Evolutionary conservation across 2,797 vertebrate genomes (phyloP).

Genomic region (Sternarchorhynchus goeldii): DNA sequence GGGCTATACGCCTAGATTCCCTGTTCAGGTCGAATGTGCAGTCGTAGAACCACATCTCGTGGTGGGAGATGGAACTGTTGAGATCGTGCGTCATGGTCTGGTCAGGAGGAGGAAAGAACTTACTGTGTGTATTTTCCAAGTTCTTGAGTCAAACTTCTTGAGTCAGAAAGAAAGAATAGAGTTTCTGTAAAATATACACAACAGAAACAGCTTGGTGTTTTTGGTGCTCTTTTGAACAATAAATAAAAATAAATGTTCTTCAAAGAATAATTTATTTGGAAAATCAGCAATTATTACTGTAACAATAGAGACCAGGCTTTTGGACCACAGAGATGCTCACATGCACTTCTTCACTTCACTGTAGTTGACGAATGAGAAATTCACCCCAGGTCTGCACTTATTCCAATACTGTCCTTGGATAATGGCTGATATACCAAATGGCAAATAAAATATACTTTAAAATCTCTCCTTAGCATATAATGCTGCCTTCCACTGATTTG

Average conservation of each 20-base stretch:
- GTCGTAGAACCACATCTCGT: constrained; percentile 69
- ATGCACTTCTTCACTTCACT: background rate
- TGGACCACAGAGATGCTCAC: background rate
- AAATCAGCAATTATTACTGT: no score
- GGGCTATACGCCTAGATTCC: constrained; percentile 75
- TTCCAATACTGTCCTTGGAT: background rate
- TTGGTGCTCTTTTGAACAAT: no score
- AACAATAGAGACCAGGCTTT: no score
- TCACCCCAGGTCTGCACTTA: background rate
- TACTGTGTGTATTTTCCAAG: constrained; percentile 3
- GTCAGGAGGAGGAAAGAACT: background rate
- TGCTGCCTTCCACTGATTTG: background rate
- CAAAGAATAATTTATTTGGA: no score
- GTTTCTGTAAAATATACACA: background rate
- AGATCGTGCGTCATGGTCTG: constrained; percentile 64
- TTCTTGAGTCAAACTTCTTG: no score
- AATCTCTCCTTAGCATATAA: background rate
- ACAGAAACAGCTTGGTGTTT: no score
- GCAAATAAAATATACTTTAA: background rate
- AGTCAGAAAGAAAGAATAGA: constrained; percentile 27
- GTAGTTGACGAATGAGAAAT: background rate
- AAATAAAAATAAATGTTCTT: no score
- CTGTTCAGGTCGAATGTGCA: constrained; percentile 77
- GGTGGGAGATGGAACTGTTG: constrained; percentile 44
- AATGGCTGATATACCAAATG: background rate